Conservation (phyloP, 1,140 invertebrate genomes). For the Pogonus chalceus region DNA sequence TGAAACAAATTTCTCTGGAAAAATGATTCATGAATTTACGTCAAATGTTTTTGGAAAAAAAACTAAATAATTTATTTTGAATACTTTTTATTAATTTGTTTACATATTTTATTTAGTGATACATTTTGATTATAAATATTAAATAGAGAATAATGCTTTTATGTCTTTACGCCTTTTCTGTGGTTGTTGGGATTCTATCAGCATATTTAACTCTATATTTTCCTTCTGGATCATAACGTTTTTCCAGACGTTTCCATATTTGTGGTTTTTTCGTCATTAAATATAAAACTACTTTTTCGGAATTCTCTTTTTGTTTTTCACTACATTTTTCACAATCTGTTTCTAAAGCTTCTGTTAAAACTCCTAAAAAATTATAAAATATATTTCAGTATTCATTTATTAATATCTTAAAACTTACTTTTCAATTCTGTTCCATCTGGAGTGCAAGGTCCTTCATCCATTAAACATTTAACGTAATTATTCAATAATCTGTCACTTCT, state of each 20-base stretch:
- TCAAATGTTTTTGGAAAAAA: no score
- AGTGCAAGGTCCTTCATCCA: constrained; percentile 56
- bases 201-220: constrained; percentile 47
- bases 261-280: constrained; percentile 45
- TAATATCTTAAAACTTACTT: constrained; percentile 39
- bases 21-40: no score
- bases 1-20: no score
- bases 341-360: constrained; percentile 48
- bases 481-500: constrained; percentile 52
- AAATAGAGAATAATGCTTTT: no score
- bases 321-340: constrained; percentile 53
- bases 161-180: constrained; percentile 23
- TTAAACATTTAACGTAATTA: constrained; percentile 56
- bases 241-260: constrained; percentile 43
- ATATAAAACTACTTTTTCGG: constrained; percentile 41
- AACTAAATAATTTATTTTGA: no score
- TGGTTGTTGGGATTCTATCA: constrained; percentile 27
- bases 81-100: no score
- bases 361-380: constrained; percentile 26
- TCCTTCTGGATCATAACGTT: constrained; percentile 50
- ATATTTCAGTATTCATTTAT: constrained; percentile 1
- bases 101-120: no score
- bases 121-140: no score
- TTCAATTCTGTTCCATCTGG: constrained; percentile 60
- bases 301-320: constrained; percentile 42